Evolutionary conservation across 1,140 invertebrate genomes (phyloP).

Genomic region (Platorchestia sp.): DNA sequence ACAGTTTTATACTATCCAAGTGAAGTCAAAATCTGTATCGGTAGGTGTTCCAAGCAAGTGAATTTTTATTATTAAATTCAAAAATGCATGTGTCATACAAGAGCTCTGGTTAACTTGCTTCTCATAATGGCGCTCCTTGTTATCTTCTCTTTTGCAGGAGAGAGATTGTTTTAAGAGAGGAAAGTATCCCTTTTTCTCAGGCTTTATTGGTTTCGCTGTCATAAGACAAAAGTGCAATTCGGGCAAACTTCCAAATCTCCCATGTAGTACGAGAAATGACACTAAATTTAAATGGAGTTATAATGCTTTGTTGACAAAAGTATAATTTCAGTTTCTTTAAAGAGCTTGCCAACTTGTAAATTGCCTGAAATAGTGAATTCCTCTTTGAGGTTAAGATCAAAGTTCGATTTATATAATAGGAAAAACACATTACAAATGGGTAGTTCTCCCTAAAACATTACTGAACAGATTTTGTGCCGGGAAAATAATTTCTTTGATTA

Average conservation of each 20-base stretch:
- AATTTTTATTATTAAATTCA: not conserved
- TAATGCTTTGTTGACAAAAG: not conserved
- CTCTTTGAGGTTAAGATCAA: not conserved
- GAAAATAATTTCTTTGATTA: not conserved
- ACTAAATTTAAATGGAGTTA: no score
- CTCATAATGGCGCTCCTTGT: not conserved
- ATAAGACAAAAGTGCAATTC: not conserved
- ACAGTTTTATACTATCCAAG: not conserved
- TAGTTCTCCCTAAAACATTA: not conserved
- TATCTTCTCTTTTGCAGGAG: not conserved
- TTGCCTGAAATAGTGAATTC: not conserved
- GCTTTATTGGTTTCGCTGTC: not conserved
- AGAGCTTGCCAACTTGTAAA: not conserved
- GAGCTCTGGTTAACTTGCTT: not conserved
- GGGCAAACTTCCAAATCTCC: not conserved
- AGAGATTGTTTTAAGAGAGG: not conserved
- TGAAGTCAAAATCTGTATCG: not conserved
- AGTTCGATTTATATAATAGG: not conserved
- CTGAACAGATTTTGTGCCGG: not conserved
- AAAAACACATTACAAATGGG: not conserved
- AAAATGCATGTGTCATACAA: not conserved
- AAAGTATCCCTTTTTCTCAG: not conserved
- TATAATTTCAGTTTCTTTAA: not conserved
- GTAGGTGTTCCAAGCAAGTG: not conserved
- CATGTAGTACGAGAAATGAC: no score